Evolutionary conservation across 2,888 invertebrate genomes (phyloP), one percentile per base, ranked within the genome.

Genomic region (Harpalus rufipes): DNA sequence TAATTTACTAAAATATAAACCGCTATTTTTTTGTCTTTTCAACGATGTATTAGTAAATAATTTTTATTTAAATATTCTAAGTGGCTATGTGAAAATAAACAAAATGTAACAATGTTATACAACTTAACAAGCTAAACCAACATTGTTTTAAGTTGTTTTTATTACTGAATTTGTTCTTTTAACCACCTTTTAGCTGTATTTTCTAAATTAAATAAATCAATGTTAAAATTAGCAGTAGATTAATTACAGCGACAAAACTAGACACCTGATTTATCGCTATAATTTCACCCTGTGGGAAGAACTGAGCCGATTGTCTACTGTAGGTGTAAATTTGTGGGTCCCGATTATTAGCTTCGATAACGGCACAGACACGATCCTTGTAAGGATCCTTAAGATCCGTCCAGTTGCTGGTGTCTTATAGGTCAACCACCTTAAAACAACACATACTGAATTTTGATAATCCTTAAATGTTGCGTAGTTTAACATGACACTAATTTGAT

Each of bases 251-350:
- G 44, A 6, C 44, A 12, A 10, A 10, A 51, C 44, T 12, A 51
- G 44, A 51, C 12, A 51, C 12, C 44, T 12, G 44, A 74, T 74
- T 44, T 41, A 74, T 74, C 10, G 18, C 18, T 74, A 44, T 12
- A 74, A 8, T 74, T 74, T 44, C 7, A 44, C 18, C 7, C n/a
- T n/a, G 72, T 74, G 72, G 72, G 72, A 41, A 16, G 41, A 12
- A 18, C 0, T 12, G 32, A 39, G 32, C 41, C 18, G 44, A 74
- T 18, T 14, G 72, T 74, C 14, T 10, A 18, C 14, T 44, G 82
- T 82, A 58, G 82, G 82, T 56, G 58, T 82, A 56, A 82, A 82
- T 68, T 82, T 82, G 82, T 82, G 72, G 72, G 68, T 58, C 72
- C 58, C 16, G 72, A 41, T 44, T 10, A 44, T 74, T 74, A 44